Conservation (phyloP, 2,113 vertebrate species). For the Sceloporus undulatus region DNA sequence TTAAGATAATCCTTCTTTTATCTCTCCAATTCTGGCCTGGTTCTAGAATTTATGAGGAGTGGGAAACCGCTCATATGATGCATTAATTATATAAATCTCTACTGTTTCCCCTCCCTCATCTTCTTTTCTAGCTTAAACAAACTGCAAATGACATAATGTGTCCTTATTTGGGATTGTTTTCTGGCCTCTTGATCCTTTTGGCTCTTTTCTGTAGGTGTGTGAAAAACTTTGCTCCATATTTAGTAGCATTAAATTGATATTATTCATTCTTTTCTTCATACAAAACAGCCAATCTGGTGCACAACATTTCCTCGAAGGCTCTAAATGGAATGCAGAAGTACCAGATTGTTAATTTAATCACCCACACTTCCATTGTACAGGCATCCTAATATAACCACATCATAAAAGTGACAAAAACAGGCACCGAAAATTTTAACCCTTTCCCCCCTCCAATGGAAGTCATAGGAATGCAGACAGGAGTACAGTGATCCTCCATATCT, state of each 20-base stretch:
- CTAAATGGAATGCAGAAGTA: slow-evolving; percentile 12
- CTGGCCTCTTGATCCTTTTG: too few species aligned
- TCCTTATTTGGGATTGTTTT: too few species aligned
- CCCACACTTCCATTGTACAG: slow-evolving; percentile 8
- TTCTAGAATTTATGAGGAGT: too few species aligned
- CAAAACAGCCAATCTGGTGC: slow-evolving; percentile 25
- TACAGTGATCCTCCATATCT: too few species aligned
- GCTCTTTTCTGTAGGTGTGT: neutral
- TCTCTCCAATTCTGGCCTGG: too few species aligned
- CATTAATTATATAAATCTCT: too few species aligned
- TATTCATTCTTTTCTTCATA: slow-evolving; percentile 15
- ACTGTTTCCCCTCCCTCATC: too few species aligned
- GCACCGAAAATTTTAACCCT: slow-evolving; percentile 39
- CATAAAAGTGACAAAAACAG: slow-evolving; percentile 3
- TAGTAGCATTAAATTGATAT: slow-evolving; percentile 4
- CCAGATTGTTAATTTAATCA: slow-evolving; percentile 28
- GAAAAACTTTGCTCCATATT: neutral
- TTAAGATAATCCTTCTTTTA: too few species aligned
- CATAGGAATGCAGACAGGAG: neutral
- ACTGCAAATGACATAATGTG: too few species aligned
- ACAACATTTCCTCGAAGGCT: slow-evolving; percentile 43
- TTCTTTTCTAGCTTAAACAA: too few species aligned
- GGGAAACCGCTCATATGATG: too few species aligned
- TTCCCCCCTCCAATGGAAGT: neutral
- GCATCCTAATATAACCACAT: slow-evolving; percentile 20